Evolutionary conservation across 2,113 vertebrate species (phyloP).

Genomic region (Podocnemis expansa): DNA sequence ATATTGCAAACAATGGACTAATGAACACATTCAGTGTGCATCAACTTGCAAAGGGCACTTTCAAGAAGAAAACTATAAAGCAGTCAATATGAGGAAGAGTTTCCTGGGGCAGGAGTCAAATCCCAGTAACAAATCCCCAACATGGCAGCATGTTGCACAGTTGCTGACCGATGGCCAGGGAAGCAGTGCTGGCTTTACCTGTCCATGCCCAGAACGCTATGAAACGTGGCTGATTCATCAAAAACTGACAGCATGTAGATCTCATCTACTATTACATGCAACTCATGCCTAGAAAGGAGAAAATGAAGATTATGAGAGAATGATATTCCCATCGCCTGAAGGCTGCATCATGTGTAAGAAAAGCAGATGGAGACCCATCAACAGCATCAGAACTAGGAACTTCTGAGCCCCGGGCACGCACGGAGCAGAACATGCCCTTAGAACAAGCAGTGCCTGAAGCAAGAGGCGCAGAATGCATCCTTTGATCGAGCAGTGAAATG

Average conservation of each 20-base stretch:
- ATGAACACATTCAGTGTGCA: neutral
- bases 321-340: neutral
- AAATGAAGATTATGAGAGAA: neutral
- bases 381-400: too few species aligned
- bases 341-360: neutral
- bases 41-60: neutral
- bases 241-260: constrained; percentile 97
- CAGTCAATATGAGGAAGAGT: neutral
- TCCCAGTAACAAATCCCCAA: constrained; percentile 60
- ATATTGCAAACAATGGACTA: neutral
- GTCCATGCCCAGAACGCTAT: constrained; percentile 89
- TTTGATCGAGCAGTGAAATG: too few species aligned
- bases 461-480: too few species aligned
- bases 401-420: too few species aligned
- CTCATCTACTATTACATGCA: constrained; percentile 94
- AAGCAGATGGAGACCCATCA: neutral
- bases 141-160: constrained; percentile 35
- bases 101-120: constrained; percentile 41
- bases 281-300: constrained; percentile 79
- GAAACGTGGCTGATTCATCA: constrained; percentile 83
- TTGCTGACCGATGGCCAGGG: constrained; percentile 32
- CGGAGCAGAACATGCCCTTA: too few species aligned
- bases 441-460: too few species aligned
- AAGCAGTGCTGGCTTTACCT: constrained; percentile 79
- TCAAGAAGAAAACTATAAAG: neutral